These are phyloP conservation scores for Tenthredo scrophulariae DNA, from an alignment of 2,888 invertebrate genomes.

Conservation along the genomic window DNA sequence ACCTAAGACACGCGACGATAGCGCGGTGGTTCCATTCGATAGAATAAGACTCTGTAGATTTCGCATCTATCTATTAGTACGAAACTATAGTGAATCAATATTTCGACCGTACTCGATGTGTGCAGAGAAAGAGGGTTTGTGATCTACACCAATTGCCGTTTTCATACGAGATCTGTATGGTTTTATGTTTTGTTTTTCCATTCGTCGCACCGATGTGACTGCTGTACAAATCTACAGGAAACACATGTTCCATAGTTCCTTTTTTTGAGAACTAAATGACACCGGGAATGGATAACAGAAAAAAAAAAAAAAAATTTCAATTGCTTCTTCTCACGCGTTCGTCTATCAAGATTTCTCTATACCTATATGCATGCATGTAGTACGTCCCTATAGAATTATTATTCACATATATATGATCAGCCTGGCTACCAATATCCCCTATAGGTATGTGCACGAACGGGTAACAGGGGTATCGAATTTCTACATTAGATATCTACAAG, in stretches of 20 bases:
- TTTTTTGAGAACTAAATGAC: background rate
- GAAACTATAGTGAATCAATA: background rate
- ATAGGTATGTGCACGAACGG: background rate
- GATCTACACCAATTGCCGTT: background rate
- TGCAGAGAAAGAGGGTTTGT: background rate
- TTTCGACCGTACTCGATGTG: background rate
- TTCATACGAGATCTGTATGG: background rate
- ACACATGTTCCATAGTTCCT: background rate
- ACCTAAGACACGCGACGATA: slow-evolving; percentile 65
- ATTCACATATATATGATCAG: background rate
- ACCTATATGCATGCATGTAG: background rate
- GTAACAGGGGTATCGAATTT: slow-evolving; percentile 35
- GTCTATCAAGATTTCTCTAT: slow-evolving; percentile 4
- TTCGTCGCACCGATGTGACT: background rate
- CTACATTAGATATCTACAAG: slow-evolving; percentile 15
- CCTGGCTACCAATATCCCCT: background rate
- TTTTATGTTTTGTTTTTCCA: background rate
- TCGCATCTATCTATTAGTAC: background rate
- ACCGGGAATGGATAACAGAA: background rate
- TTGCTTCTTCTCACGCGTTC: slow-evolving; percentile 4
- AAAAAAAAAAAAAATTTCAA: background rate
- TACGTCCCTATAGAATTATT: background rate
- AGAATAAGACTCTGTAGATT: slow-evolving; percentile 8
- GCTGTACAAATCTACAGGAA: background rate
- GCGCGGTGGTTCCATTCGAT: slow-evolving; percentile 54